These are phyloP conservation scores for Azemiops feae DNA, from an alignment of 2,113 vertebrate species.

Conservation along the genomic window DNA sequence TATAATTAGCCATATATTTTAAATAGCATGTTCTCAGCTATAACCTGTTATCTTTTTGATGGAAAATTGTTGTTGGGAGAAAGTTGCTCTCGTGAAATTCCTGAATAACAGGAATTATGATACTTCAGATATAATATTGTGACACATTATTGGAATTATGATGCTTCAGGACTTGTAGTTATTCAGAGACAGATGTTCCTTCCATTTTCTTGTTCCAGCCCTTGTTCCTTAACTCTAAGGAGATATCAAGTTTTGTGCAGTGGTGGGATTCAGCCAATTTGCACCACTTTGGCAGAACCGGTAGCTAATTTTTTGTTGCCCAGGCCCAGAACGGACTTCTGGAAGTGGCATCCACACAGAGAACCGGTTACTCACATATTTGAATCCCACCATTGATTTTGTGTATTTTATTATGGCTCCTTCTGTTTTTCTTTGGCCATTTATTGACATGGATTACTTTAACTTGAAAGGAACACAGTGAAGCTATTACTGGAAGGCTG, in stretches of 20 bases:
- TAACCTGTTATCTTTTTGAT: background rate
- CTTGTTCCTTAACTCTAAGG: slow-evolving; percentile 26
- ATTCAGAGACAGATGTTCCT: slow-evolving; percentile 27
- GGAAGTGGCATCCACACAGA: too few relatives aligned
- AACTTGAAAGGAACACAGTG: slow-evolving; percentile 59
- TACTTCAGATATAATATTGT: slow-evolving; percentile 5
- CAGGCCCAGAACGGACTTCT: too few relatives aligned
- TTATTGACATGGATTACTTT: slow-evolving; percentile 55
- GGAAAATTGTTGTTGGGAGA: background rate
- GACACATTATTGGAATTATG: background rate
- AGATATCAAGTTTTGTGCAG: slow-evolving; percentile 33
- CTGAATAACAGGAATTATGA: background rate
- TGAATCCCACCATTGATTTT: slow-evolving; percentile 26
- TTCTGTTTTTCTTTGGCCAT: slow-evolving; percentile 46
- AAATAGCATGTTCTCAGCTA: background rate
- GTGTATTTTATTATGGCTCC: slow-evolving; percentile 23
- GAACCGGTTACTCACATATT: too few relatives aligned
- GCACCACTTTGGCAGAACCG: too few relatives aligned
- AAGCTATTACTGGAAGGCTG: slow-evolving; percentile 65
- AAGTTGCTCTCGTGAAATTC: background rate
- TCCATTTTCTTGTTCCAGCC: slow-evolving; percentile 14
- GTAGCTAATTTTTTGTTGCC: too few relatives aligned
- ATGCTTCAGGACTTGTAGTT: slow-evolving; percentile 8
- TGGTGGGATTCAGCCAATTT: too few relatives aligned
- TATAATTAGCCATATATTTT: background rate